A percentile compares a stretch with the other conserved stretches of the same genome.
phyloP scores from a whole-genome alignment of 1,140 invertebrate genomes.

The Lutraria rhynchaena region DNA sequence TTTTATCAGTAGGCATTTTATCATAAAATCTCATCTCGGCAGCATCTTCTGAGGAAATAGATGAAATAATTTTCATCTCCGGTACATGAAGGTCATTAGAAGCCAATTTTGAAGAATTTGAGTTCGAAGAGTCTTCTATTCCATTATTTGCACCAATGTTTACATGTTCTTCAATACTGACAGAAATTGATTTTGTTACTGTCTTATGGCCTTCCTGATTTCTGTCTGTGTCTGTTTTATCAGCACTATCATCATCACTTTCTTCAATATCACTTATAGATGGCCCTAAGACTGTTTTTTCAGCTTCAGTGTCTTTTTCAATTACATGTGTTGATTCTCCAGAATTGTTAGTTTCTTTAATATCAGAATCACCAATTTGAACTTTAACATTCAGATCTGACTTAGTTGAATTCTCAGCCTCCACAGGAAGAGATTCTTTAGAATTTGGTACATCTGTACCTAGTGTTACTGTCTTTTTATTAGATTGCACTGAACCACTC shows the following conservation, averaged over 20 bases:
- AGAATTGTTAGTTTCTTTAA: too few relatives aligned
- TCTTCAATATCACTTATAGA: conserved; percentile 7
- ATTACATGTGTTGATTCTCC: not conserved
- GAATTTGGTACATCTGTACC: not conserved
- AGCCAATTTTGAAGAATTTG: not conserved
- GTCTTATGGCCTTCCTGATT: too few relatives aligned
- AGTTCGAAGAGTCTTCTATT: not conserved
- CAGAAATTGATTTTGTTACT: too few relatives aligned
- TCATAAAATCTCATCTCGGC: conserved; percentile 15
- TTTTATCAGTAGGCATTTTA: not conserved
- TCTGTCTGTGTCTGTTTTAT: not conserved
- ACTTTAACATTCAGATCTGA: not conserved
- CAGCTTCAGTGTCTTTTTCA: conserved; percentile 2
- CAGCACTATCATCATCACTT: conserved; percentile 12
- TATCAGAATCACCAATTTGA: not conserved
- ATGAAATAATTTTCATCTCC: not conserved
- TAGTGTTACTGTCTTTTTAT: not conserved
- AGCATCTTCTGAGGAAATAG: conserved; percentile 6
- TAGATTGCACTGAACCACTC: not conserved
- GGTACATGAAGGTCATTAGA: not conserved
- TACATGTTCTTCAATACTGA: conserved; percentile 1
- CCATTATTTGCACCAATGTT: too few relatives aligned
- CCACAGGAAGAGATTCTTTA: not conserved
- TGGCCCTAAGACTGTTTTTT: not conserved
- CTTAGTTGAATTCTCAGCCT: not conserved